phyloP scores from a whole-genome alignment of 2,113 vertebrate species.

The Sarotherodon lohbergeri region DNA sequence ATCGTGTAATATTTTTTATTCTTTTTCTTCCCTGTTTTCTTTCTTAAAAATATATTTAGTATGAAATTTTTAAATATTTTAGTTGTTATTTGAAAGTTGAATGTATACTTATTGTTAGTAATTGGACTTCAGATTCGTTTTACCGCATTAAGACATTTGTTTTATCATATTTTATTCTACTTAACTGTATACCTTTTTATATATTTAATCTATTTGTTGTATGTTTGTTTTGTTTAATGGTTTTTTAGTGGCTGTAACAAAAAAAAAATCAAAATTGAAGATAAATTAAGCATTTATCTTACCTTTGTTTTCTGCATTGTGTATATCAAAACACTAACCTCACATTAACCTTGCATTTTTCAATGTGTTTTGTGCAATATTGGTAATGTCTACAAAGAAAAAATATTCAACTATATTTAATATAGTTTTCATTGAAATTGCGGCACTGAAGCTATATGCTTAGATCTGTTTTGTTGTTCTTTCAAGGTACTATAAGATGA shows the following conservation, averaged over 20 bases:
- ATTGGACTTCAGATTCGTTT: not conserved
- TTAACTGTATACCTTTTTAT: not conserved
- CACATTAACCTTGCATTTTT: not conserved
- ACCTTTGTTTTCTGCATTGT: not conserved
- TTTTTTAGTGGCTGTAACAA: not conserved
- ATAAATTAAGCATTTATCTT: not conserved
- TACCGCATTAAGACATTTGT: not conserved
- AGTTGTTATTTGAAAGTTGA: not conserved
- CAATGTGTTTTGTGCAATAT: not conserved
- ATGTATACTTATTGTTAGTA: not conserved
- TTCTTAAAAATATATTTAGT: not conserved
- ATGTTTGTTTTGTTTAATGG: not conserved
- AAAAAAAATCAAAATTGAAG: not conserved
- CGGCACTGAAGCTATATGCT: not conserved
- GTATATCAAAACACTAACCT: not conserved
- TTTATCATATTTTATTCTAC: not conserved
- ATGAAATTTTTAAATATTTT: not conserved
- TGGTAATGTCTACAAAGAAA: not conserved
- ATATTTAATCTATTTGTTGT: not conserved
- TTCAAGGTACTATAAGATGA: not conserved
- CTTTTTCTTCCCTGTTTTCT: not conserved
- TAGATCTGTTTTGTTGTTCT: not conserved
- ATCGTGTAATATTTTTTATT: not conserved
- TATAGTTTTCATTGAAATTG: not conserved
- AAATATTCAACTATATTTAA: not conserved